Conservation (phyloP, 1,140 invertebrate species). For the Trialeurodes vaporariorum region DNA sequence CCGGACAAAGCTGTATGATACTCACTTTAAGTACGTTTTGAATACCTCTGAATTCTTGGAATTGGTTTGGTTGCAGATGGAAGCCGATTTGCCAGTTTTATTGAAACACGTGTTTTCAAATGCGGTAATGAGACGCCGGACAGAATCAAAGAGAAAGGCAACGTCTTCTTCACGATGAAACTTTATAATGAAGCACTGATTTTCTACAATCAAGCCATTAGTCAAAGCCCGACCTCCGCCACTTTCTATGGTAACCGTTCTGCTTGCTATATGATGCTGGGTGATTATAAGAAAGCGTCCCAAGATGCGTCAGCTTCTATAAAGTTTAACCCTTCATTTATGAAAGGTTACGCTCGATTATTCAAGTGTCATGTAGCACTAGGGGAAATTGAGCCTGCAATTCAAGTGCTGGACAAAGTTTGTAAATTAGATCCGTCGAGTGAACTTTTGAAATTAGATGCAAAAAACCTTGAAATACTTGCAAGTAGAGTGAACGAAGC, state of each 20-base stretch:
- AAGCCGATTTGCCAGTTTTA: background rate
- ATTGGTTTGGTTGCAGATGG: background rate
- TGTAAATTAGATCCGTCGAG: constrained; percentile 54
- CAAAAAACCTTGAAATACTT: background rate
- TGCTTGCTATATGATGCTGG: constrained; percentile 87
- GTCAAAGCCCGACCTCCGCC: constrained; percentile 27
- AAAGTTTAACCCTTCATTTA: constrained; percentile 45
- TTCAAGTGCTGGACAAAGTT: constrained; percentile 56
- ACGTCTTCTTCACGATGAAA: background rate
- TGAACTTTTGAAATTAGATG: constrained; percentile 17
- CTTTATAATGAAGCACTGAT: background rate
- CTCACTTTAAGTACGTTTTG: too few relatives aligned
- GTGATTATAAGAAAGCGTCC: constrained; percentile 66
- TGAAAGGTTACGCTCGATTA: constrained; percentile 58
- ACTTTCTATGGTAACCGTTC: constrained; percentile 83
- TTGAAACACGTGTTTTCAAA: background rate
- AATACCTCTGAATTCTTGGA: background rate
- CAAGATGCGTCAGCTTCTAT: constrained; percentile 70
- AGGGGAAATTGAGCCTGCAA: constrained; percentile 66
- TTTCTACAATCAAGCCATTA: background rate
- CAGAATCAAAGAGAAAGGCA: background rate
- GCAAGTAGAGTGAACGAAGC: background rate
- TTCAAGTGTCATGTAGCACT: constrained; percentile 65
- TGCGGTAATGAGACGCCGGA: background rate
- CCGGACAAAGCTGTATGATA: too few relatives aligned